Evolutionary conservation across 2,888 invertebrate genomes (phyloP).

Genomic region (Metallyticus violacea): DNA sequence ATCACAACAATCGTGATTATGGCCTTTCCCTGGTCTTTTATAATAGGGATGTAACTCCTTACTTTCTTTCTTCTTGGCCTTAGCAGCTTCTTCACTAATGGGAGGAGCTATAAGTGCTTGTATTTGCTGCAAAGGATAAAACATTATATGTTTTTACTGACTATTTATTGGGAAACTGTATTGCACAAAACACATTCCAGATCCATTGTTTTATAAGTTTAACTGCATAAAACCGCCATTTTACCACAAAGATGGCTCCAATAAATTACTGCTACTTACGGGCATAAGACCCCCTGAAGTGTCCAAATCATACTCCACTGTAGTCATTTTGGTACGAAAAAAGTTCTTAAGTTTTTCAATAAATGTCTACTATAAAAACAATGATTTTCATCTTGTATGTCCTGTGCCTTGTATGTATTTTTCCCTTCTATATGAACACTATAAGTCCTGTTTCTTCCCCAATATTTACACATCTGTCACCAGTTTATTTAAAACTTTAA

Average conservation of each 20-base stretch:
- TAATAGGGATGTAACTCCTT: constrained; percentile 75
- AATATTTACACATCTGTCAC: constrained; percentile 18
- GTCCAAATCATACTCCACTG: constrained; percentile 72
- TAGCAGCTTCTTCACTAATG: constrained; percentile 62
- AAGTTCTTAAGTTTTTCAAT: not conserved
- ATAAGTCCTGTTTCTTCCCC: constrained; percentile 5
- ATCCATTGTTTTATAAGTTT: constrained; percentile 26
- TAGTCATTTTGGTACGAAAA: constrained; percentile 50
- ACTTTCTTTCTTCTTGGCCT: constrained; percentile 56
- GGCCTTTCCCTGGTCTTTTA: constrained; percentile 81
- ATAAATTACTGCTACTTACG: constrained; percentile 55
- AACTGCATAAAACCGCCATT: constrained; percentile 40
- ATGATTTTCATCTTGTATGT: not conserved
- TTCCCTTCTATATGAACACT: not conserved
- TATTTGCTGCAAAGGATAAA: constrained; percentile 66
- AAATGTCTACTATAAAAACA: not conserved
- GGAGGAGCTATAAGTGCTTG: constrained; percentile 87
- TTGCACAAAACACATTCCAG: not conserved
- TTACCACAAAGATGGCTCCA: constrained; percentile 29
- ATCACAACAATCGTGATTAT: constrained; percentile 91
- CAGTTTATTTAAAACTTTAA: not conserved
- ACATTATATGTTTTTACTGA: not conserved
- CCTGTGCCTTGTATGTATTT: not conserved
- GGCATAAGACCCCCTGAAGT: constrained; percentile 83
- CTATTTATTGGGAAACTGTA: not conserved